Conservation (phyloP, 2,113 vertebrate species). For the Macquaria australasica region DNA sequence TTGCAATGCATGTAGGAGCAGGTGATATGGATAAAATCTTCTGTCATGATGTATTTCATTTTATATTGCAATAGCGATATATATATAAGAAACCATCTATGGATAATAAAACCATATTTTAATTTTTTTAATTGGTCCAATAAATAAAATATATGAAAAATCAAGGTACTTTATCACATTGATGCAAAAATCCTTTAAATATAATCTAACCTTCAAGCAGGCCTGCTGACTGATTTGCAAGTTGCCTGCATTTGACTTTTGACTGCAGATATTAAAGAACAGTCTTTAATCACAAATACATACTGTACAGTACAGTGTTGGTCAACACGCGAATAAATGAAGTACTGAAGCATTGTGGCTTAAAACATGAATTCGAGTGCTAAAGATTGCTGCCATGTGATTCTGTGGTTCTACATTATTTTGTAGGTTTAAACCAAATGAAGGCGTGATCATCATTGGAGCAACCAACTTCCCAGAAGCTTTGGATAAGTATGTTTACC, state of each 20-base stretch:
- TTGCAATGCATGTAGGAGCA: not conserved
- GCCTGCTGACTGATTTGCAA: not conserved
- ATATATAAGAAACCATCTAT: not conserved
- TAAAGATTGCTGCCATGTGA: not conserved
- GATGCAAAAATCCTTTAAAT: too few relatives aligned
- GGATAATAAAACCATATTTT: not conserved
- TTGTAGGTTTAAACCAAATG: conserved; percentile 95
- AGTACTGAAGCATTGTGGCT: not conserved
- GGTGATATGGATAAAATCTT: not conserved
- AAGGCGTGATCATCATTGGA: conserved; percentile 98
- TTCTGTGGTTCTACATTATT: too few relatives aligned
- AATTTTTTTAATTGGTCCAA: not conserved
- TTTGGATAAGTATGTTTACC: conserved; percentile 93
- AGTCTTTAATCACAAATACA: not conserved
- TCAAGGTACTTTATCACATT: too few relatives aligned
- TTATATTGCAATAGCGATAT: too few relatives aligned
- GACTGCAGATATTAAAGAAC: not conserved
- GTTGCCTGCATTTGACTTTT: too few relatives aligned
- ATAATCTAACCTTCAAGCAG: too few relatives aligned
- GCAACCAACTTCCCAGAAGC: conserved; percentile 99
- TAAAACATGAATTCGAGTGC: not conserved
- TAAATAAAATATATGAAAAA: too few relatives aligned
- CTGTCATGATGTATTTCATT: not conserved
- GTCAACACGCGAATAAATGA: not conserved
- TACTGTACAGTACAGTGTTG: not conserved